Conservation (phyloP, 1,140 invertebrate species). For the Cotesia vestalis region DNA sequence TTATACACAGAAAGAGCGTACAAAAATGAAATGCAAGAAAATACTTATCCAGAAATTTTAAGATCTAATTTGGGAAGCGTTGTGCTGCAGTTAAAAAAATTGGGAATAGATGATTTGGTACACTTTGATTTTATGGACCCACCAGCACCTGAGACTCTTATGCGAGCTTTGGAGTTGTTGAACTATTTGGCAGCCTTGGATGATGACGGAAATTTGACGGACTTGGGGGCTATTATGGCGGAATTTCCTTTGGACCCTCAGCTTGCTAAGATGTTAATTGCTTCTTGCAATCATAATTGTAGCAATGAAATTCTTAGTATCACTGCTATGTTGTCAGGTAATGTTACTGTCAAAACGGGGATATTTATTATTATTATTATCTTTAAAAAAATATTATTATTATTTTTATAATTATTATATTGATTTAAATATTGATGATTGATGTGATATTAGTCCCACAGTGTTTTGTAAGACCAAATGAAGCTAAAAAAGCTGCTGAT, state of each 20-base stretch:
- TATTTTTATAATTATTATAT: conserved; percentile 36
- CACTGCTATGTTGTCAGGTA: conserved; percentile 99
- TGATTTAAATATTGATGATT: conserved; percentile 64
- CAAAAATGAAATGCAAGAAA: conserved; percentile 99
- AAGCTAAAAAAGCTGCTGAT: conserved; percentile 98
- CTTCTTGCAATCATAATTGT: conserved; percentile 96
- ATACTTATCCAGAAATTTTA: conserved; percentile 99
- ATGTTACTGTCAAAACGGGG: conserved; percentile 44
- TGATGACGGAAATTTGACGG: conserved; percentile 95
- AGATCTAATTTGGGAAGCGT: conserved; percentile 96
- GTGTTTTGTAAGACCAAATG: conserved; percentile 98
- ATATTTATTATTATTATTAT: background rate
- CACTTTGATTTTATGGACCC: conserved; percentile 99
- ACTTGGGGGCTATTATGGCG: conserved; percentile 98
- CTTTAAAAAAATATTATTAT: conserved; percentile 3
- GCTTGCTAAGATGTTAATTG: conserved; percentile 98
- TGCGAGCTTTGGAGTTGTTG: conserved; percentile 96
- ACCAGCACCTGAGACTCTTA: conserved; percentile 99
- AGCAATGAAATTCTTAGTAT: conserved; percentile 99
- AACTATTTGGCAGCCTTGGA: conserved; percentile 98
- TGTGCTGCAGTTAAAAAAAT: conserved; percentile 97
- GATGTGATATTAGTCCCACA: conserved; percentile 88
- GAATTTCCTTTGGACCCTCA: conserved; percentile 99
- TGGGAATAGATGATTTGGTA: conserved; percentile 98
- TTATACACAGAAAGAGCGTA: conserved; percentile 99